These are phyloP conservation scores for Stylophora pistillata DNA, from an alignment of 64 coral and sea anemone species.

Conservation along the genomic window DNA sequence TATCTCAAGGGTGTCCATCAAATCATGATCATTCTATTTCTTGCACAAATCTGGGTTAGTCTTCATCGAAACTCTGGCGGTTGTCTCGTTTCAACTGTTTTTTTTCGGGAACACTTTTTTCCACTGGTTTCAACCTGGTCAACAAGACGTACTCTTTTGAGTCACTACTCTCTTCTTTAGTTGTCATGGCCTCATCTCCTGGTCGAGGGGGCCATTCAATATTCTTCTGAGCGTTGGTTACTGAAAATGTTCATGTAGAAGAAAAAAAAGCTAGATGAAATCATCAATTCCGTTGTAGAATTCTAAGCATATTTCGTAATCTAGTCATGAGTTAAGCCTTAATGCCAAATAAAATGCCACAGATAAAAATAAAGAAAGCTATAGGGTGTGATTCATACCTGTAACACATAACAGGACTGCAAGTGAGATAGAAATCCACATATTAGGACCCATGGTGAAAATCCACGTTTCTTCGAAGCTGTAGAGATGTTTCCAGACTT, in stretches of 20 bases:
- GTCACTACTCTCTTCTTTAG: background rate
- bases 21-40: background rate
- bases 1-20: background rate
- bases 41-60: background rate
- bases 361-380: background rate
- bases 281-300: background rate
- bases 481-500: no score
- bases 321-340: background rate
- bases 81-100: background rate
- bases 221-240: background rate
- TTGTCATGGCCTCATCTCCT: background rate
- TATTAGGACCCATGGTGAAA: background rate
- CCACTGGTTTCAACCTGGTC: background rate
- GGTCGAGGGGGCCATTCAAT: conserved; percentile 13
- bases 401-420: conserved; percentile 8
- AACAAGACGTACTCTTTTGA: background rate
- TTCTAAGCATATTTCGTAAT: background rate
- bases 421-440: background rate
- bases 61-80: conserved; percentile 2
- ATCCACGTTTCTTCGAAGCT: no score
- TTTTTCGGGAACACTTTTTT: background rate
- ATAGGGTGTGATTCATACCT: background rate
- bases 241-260: background rate
- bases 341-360: no score
- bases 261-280: background rate